These are phyloP conservation scores for Crematogaster levior DNA, from an alignment of 2,888 invertebrate species.

Conservation along the genomic window DNA sequence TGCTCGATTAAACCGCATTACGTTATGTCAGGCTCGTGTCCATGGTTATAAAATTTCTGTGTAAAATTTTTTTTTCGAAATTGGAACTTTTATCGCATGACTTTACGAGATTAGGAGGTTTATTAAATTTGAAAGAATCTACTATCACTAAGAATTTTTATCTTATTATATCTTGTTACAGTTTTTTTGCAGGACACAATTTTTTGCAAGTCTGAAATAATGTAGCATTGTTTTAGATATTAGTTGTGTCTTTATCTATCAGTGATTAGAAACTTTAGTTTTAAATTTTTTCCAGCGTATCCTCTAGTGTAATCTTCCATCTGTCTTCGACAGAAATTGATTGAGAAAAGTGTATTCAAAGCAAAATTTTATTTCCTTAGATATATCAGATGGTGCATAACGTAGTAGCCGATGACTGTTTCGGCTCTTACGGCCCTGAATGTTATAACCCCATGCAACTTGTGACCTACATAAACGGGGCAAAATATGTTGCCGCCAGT, in stretches of 20 bases:
- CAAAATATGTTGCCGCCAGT: conserved; percentile 60
- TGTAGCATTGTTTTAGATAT: neutral
- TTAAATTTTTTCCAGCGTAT: neutral
- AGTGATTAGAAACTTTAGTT: neutral
- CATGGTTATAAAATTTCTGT: conserved; percentile 30
- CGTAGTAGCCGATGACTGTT: conserved; percentile 38
- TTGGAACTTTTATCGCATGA: neutral
- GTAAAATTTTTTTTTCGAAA: neutral
- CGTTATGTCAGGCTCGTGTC: conserved; percentile 68
- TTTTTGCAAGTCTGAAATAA: neutral
- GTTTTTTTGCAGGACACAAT: neutral
- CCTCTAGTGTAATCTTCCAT: too few relatives aligned
- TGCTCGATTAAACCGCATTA: conserved; percentile 73
- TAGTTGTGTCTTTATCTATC: neutral
- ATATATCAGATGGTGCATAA: neutral
- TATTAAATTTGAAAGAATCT: neutral
- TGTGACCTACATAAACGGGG: conserved; percentile 70
- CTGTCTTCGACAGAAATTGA: conserved; percentile 21
- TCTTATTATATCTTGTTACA: too few relatives aligned
- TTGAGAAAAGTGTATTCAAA: neutral
- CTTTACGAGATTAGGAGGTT: neutral
- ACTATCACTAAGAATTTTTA: neutral
- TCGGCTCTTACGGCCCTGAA: conserved; percentile 50
- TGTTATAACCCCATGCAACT: conserved; percentile 60
- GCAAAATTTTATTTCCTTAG: conserved; percentile 15